A percentile compares a stretch with the other conserved stretches of the same genome.
phyloP scores from a whole-genome alignment of 1,140 invertebrate genomes.

The Drosophila ercepeae region DNA sequence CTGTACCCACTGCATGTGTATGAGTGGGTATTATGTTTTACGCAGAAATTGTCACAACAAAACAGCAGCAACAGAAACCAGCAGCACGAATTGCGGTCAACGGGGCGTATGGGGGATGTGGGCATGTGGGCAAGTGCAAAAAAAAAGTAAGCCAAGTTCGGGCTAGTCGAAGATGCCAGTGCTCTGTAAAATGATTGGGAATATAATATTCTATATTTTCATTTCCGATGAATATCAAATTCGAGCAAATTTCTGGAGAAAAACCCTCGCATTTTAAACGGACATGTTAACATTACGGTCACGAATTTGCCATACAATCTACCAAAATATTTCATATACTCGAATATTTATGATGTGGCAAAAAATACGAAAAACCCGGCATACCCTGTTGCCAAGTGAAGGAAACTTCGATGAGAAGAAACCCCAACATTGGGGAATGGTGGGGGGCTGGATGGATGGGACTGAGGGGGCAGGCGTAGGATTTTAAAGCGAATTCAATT shows the following conservation, averaged over 20 bases:
- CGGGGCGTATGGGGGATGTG: slow-evolving; percentile 25
- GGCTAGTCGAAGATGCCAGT: not conserved
- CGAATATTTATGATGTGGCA: slow-evolving; percentile 17
- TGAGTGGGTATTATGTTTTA: slow-evolving; percentile 61
- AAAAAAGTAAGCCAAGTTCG: slow-evolving; percentile 26
- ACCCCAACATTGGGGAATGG: slow-evolving; percentile 39
- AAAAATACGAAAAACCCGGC: slow-evolving; percentile 21
- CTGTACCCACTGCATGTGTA: slow-evolving; percentile 6
- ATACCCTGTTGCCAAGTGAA: slow-evolving; percentile 36
- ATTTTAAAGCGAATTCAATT: slow-evolving; percentile 82
- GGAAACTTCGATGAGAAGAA: slow-evolving; percentile 48
- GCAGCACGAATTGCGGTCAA: slow-evolving; percentile 65
- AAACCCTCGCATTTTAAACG: not conserved
- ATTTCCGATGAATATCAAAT: not conserved
- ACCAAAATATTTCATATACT: not conserved
- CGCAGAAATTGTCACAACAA: slow-evolving; percentile 77
- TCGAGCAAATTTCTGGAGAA: not conserved
- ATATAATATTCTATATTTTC: not conserved
- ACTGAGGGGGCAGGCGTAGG: slow-evolving; percentile 46
- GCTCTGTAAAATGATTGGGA: too few species aligned
- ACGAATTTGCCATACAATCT: slow-evolving; percentile 14
- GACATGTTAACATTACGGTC: slow-evolving; percentile 20
- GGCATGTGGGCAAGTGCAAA: slow-evolving; percentile 27
- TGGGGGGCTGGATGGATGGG: too few species aligned
- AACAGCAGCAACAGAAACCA: slow-evolving; percentile 46